Percentiles rank a stretch among this genome's conserved stretches.
Evolutionary conservation across 1,140 invertebrate genomes (phyloP).

Genomic region (Lepidotrigona ventralis): DNA sequence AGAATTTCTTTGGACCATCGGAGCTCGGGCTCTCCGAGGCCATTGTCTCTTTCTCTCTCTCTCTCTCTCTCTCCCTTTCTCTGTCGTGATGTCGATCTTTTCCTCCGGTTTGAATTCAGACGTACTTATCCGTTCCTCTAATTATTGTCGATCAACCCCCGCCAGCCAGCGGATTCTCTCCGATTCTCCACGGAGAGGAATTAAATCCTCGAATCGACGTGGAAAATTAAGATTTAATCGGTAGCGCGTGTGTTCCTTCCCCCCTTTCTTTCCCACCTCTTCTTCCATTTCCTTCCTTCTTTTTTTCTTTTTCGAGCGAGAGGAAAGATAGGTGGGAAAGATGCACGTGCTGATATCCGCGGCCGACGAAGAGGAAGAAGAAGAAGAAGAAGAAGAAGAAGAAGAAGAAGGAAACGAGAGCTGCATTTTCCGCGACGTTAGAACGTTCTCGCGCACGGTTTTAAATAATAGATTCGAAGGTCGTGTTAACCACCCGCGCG

Average conservation of each 20-base stretch:
- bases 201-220: background rate
- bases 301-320: background rate
- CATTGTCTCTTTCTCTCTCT: conserved; percentile 13
- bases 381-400: background rate
- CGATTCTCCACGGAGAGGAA: background rate
- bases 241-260: too few relatives aligned
- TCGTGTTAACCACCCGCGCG: conserved; percentile 29
- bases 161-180: background rate
- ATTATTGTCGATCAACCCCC: conserved; percentile 14
- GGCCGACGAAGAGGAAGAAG: background rate
- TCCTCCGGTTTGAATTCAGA: conserved; percentile 1
- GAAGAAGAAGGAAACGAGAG: background rate
- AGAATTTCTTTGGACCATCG: conserved; percentile 33
- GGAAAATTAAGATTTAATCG: conserved; percentile 38
- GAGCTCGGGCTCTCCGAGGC: background rate
- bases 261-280: background rate
- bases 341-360: conserved; percentile 44
- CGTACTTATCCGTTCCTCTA: background rate
- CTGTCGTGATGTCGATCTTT: background rate
- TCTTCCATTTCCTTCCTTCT: too few relatives aligned
- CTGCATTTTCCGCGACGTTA: conserved; percentile 24
- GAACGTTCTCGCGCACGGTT: conserved; percentile 35
- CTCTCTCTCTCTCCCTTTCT: too few relatives aligned
- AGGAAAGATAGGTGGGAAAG: conserved; percentile 51
- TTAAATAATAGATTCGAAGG: conserved; percentile 58